Evolutionary conservation across 1,140 invertebrate species (phyloP).

Genomic region (Tenebrio molitor): DNA sequence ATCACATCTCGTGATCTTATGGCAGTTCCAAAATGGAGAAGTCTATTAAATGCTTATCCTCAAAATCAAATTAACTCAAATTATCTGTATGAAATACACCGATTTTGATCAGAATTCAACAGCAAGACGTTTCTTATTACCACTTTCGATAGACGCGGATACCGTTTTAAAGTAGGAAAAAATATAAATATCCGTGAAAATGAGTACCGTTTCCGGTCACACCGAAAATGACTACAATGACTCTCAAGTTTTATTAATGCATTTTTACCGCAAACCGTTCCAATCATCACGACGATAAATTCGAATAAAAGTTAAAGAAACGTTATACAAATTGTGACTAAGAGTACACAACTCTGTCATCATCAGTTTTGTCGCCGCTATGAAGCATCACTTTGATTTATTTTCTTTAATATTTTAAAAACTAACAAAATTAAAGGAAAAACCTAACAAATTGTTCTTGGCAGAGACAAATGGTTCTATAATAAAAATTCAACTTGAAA

Average conservation of each 20-base stretch:
- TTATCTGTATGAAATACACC: slow-evolving; percentile 22
- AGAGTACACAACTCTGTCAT: slow-evolving; percentile 2
- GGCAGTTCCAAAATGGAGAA: slow-evolving; percentile 15
- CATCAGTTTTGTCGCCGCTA: background rate
- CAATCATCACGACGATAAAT: background rate
- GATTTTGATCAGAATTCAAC: slow-evolving; percentile 15
- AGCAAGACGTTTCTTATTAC: background rate
- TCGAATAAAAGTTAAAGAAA: background rate
- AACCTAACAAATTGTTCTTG: background rate
- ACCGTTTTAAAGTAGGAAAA: too few species aligned
- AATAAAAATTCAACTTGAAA: background rate
- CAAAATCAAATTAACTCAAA: slow-evolving; percentile 35
- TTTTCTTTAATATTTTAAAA: slow-evolving; percentile 3
- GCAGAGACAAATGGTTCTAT: background rate
- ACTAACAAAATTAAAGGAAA: slow-evolving; percentile 6
- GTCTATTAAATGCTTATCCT: slow-evolving; percentile 35
- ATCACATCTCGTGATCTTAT: slow-evolving; percentile 14
- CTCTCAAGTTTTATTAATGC: background rate
- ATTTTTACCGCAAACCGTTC: background rate
- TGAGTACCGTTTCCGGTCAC: background rate
- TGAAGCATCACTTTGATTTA: background rate
- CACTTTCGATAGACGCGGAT: too few species aligned
- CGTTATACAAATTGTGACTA: slow-evolving; percentile 8
- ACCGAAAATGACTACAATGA: slow-evolving; percentile 1
- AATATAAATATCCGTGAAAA: too few species aligned